phyloP scores from a whole-genome alignment of 2,797 vertebrate species.

The Pyrocephalus nanus region DNA sequence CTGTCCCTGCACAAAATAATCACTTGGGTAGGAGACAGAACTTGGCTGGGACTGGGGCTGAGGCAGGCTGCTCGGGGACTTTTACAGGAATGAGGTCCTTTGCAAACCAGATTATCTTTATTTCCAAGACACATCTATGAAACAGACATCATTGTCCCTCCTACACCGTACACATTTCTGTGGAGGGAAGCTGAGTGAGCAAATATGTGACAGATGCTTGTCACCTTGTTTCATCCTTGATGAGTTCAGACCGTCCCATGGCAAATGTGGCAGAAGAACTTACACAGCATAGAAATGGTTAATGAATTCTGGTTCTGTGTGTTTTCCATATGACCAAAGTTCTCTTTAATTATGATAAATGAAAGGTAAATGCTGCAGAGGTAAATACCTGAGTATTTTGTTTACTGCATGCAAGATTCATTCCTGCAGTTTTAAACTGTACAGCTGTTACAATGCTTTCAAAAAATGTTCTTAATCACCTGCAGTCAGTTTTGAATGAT shows the following conservation, averaged over 20 bases:
- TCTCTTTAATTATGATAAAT: not conserved
- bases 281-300: not conserved
- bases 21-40: not conserved
- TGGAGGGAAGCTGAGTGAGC: not conserved
- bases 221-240: not conserved
- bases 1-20: not conserved
- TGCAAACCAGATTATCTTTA: not conserved
- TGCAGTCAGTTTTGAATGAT: not conserved
- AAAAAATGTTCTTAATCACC: not conserved
- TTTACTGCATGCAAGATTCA: not conserved
- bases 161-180: not conserved
- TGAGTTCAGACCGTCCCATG: not conserved
- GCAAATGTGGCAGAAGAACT: not conserved
- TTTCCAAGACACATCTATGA: not conserved
- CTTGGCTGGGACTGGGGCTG: not conserved
- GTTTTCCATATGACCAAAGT: not conserved
- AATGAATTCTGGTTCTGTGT: not conserved
- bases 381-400: not conserved
- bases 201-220: not conserved
- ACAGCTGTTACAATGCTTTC: not conserved
- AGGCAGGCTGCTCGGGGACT: not conserved
- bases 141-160: not conserved
- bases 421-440: not conserved
- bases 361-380: not conserved
- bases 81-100: not conserved